Evolutionary conservation across 2,888 invertebrate genomes (phyloP).

Genomic region (Drosophila borborema): DNA sequence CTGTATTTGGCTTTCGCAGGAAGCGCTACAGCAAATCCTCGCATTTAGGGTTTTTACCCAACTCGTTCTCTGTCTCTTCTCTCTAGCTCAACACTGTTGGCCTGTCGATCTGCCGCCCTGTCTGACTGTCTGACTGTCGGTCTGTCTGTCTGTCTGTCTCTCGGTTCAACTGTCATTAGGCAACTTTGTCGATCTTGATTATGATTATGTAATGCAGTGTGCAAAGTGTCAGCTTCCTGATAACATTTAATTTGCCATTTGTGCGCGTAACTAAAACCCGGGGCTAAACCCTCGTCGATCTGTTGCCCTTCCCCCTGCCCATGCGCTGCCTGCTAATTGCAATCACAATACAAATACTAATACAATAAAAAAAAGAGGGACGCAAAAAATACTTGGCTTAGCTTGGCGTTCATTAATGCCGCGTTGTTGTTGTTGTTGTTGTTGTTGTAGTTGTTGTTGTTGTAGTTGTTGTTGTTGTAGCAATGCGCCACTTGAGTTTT

Average conservation of each 20-base stretch:
- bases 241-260: slow-evolving; percentile 79
- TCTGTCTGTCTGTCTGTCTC: background rate
- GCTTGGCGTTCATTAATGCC: slow-evolving; percentile 62
- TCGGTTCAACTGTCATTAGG: slow-evolving; percentile 46
- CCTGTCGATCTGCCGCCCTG: background rate
- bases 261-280: slow-evolving; percentile 20
- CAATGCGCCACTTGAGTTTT: slow-evolving; percentile 77
- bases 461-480: slow-evolving; percentile 38
- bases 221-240: slow-evolving; percentile 72
- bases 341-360: slow-evolving; percentile 47
- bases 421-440: slow-evolving; percentile 43
- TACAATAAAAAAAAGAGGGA: slow-evolving; percentile 15
- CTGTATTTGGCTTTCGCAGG: slow-evolving; percentile 56
- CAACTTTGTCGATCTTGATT: slow-evolving; percentile 46
- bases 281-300: background rate
- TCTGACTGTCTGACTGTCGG: background rate
- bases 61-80: background rate
- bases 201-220: slow-evolving; percentile 60
- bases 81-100: background rate
- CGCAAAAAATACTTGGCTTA: slow-evolving; percentile 29
- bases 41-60: slow-evolving; percentile 21
- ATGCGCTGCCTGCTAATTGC: slow-evolving; percentile 65
- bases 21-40: slow-evolving; percentile 54
- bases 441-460: slow-evolving; percentile 34
- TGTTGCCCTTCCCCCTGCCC: background rate